phyloP scores from a whole-genome alignment of 2,888 invertebrate species.

The Aquatica leii region DNA sequence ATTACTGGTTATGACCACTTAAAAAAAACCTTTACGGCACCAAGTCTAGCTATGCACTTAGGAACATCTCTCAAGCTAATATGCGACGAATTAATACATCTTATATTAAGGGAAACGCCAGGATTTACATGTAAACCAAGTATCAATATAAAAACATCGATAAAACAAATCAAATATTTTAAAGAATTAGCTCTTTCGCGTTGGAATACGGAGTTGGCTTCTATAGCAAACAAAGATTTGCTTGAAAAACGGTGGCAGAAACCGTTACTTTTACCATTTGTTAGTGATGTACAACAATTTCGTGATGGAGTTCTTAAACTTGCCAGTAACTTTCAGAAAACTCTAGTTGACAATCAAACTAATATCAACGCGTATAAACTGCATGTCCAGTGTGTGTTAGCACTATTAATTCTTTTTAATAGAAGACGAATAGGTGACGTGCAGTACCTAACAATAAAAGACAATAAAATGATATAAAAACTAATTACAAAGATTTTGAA shows the following conservation, averaged over 20 bases:
- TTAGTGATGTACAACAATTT: slow-evolving; percentile 43
- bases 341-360: slow-evolving; percentile 32
- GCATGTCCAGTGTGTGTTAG: slow-evolving; percentile 34
- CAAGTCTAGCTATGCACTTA: slow-evolving; percentile 44
- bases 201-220: slow-evolving; percentile 11
- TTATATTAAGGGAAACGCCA: slow-evolving; percentile 34
- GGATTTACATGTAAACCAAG: slow-evolving; percentile 8
- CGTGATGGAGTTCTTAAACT: slow-evolving; percentile 34
- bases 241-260: slow-evolving; percentile 44
- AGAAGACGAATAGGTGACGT: slow-evolving; percentile 35
- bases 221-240: slow-evolving; percentile 28
- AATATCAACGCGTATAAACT: slow-evolving; percentile 37
- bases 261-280: slow-evolving; percentile 42
- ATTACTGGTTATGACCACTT: slow-evolving; percentile 40
- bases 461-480: slow-evolving; percentile 22
- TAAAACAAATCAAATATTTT: slow-evolving; percentile 9
- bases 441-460: slow-evolving; percentile 26
- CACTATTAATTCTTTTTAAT: slow-evolving; percentile 33
- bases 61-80: slow-evolving; percentile 41
- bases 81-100: slow-evolving; percentile 40
- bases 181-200: neutral
- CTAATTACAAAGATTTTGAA: slow-evolving; percentile 26
- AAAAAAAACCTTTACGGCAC: slow-evolving; percentile 42
- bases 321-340: slow-evolving; percentile 23
- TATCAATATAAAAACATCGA: neutral